Evolutionary conservation across 2,113 vertebrate species (phyloP), one percentile per base, ranked within the genome.

Genomic region (Leucoraja erinaceus): DNA sequence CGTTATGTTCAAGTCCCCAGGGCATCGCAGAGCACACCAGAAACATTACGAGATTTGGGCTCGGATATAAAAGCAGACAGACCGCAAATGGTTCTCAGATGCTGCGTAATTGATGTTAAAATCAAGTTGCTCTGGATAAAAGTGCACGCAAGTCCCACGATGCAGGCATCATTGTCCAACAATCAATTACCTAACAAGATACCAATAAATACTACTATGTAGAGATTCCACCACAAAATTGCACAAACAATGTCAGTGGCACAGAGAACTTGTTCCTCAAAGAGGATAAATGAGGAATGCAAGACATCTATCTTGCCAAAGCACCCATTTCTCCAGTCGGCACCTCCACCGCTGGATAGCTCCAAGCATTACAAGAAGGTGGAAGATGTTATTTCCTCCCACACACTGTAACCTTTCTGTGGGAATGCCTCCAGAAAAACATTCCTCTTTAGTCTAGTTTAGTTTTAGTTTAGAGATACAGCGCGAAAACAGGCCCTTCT

Each of bases 241-340:
- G 12, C n/a, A 70, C 22, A 28, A 91, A 54, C 28, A 74, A 91
- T 72, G 20, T 54, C 33, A 72, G 68, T 54, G 90, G 54, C 3
- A 20, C 66, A 54, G 61, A n/a, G 18, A 90, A 90, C 66, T 70
- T 90, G 25, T 38, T 90, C 28, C 88, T 68, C 31, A 90, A 70
- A 38, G 70, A 90, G 38, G 33, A 90, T 20, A 47, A 70, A 70
- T 38, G 20, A 33, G 20, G 88, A 90, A 90, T 70, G 61, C 31
- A 38, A 38, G 66, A 90, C 63, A 90, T 90, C 88, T 25, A 70
- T 63, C 88, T 90, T 90, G n/a, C 88, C 22, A 70, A 90, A 47
- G 90, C 68, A 72, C 72, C 72, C 90, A 63, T 74, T 91, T 91
- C 22, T 47, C 33, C 20, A 91, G 66, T 10, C 12, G 47, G 33